These are phyloP conservation scores for Brachionus rotundiformis DNA, from an alignment of 1,140 invertebrate species.

Conservation along the genomic window DNA sequence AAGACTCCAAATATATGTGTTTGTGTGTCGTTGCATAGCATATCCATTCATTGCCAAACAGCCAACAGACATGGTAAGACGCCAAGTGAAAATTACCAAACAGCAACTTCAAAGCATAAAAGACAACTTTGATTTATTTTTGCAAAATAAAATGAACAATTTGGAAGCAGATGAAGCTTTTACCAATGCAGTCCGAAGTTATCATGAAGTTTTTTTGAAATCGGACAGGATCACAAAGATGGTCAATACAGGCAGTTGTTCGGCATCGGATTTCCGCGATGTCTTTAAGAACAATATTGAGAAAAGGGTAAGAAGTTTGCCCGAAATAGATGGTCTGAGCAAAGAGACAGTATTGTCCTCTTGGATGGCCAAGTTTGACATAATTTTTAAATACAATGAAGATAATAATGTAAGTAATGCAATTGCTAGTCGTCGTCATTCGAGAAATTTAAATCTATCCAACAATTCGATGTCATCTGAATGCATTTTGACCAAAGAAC, in stretches of 20 bases:
- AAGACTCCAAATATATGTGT: slow-evolving; percentile 93
- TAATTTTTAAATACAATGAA: slow-evolving; percentile 84
- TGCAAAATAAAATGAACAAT: slow-evolving; percentile 79
- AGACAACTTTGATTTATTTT: slow-evolving; percentile 82
- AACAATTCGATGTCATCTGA: slow-evolving; percentile 60
- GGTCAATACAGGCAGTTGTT: slow-evolving; percentile 94
- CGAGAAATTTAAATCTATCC: slow-evolving; percentile 61
- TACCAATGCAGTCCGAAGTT: slow-evolving; percentile 95
- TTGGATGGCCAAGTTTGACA: slow-evolving; percentile 99
- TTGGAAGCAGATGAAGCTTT: slow-evolving; percentile 99
- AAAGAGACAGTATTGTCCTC: slow-evolving; percentile 98
- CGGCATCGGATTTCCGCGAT: slow-evolving; percentile 95
- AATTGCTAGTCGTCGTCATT: slow-evolving; percentile 54
- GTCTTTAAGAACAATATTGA: slow-evolving; percentile 96
- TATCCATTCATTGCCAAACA: slow-evolving; percentile 99
- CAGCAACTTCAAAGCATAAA: slow-evolving; percentile 92
- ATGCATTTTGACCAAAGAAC: slow-evolving; percentile 69
- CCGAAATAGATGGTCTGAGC: slow-evolving; percentile 97
- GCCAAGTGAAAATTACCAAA: slow-evolving; percentile 81
- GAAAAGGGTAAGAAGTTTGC: slow-evolving; percentile 90
- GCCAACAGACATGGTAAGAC: slow-evolving; percentile 87
- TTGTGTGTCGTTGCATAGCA: slow-evolving; percentile 93
- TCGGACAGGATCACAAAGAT: slow-evolving; percentile 91
- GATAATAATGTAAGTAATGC: slow-evolving; percentile 55
- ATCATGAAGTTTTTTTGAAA: slow-evolving; percentile 93